These are phyloP conservation scores for Aurelia sp. DNA, from an alignment of 30 jellyfish, hydroid and myxozoan species.

Conservation along the genomic window DNA sequence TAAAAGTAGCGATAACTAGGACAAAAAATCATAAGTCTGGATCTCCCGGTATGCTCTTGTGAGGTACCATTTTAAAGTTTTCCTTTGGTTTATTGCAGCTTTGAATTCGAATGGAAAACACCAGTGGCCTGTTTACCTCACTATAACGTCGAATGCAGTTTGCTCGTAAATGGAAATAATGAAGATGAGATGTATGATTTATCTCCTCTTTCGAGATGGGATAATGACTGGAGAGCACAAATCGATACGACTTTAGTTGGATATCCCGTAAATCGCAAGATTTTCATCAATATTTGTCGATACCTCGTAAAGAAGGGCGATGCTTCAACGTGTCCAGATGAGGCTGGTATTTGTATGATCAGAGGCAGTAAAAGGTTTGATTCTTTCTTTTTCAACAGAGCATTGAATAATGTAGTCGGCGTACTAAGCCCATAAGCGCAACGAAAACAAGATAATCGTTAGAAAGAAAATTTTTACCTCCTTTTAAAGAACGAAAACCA, in stretches of 20 bases:
- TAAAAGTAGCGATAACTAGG: too few species aligned
- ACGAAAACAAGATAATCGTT: too few species aligned
- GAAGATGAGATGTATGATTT: constrained; percentile 71
- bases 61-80: not conserved
- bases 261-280: constrained; percentile 40
- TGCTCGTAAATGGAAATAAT: constrained; percentile 52
- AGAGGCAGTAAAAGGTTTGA: constrained; percentile 57
- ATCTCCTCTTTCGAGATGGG: constrained; percentile 70
- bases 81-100: constrained; percentile 16
- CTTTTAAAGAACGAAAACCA: too few species aligned
- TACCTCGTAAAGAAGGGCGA: constrained; percentile 33
- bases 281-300: constrained; percentile 76
- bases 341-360: constrained; percentile 69
- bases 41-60: too few species aligned
- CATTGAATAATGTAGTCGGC: too few species aligned
- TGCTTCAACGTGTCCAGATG: constrained; percentile 43
- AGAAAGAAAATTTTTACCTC: too few species aligned
- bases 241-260: constrained; percentile 43
- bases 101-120: constrained; percentile 79
- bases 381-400: not conserved
- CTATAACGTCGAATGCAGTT: constrained; percentile 71
- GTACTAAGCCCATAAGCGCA: too few species aligned
- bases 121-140: constrained; percentile 71
- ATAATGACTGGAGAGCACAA: constrained; percentile 78
- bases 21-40: too few species aligned